Evolutionary conservation across 2,888 invertebrate species (phyloP), one percentile per base, ranked within the genome.

Genomic region (Dasypogon diadema): DNA sequence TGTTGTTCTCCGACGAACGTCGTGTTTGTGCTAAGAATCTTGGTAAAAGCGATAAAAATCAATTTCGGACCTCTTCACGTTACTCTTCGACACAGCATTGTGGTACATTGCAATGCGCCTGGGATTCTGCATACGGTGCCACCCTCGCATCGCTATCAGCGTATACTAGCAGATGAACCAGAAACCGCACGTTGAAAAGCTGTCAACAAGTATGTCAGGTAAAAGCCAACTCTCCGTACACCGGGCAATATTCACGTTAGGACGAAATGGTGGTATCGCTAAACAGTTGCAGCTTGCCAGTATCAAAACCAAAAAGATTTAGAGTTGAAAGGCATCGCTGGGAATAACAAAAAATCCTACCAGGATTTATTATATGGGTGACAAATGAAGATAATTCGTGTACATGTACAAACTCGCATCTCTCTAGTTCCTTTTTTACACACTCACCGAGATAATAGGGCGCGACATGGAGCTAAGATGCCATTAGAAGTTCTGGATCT

Each of bases 281-380:
- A 14, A 56, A 46, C 51, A 22, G 22, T 60, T 54, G 58, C 58
- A 60, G 24, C 54, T 46, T 22, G 24, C 48, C n/a, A 60, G 21
- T 6, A 26, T 16, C 12, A 58, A 21, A 37, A 48, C 58, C 46
- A 60, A 26, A 42, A 42, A 60, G 55, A 74, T 60, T 51, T 58
- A 48, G 56, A 74, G 24, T 30, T 51, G 51, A 22, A 24, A 56
- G 24, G 21, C 56, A 56, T 42, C 21, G 26, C 60, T 21, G 54
- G 22, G 22, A 24, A 55, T 42, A 42, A 60, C 48, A 63, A 54
- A 75, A 54, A 75, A 65, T 54, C 22, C 51, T 26, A 22, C 75
- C 51, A 65, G 65, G 65, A 75, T 75, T 75, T 75, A 75, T 75
- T 75, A 75, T 75, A 75, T 65, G 75, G 65, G 65, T 75, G 75